These are phyloP conservation scores for Thaleichthys pacificus DNA, from an alignment of 2,797 vertebrate genomes.

Conservation along the genomic window DNA sequence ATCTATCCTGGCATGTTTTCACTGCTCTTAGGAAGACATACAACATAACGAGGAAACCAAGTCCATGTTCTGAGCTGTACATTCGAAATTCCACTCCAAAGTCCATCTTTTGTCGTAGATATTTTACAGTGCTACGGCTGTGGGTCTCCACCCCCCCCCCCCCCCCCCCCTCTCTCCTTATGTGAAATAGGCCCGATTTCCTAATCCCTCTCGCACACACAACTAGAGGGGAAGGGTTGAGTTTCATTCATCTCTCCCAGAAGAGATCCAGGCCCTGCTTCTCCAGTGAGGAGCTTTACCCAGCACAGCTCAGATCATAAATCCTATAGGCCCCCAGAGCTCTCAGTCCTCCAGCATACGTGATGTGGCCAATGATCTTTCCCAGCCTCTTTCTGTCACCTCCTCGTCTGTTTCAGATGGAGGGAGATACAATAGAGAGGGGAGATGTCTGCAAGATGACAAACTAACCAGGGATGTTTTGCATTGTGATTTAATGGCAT, in stretches of 20 bases:
- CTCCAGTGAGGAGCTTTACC: slow-evolving; percentile 30
- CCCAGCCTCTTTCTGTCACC: slow-evolving; percentile 20
- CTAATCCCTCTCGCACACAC: slow-evolving; percentile 22
- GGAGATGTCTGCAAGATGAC: background rate
- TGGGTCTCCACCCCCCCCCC: background rate
- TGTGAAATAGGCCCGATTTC: background rate
- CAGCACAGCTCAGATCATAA: slow-evolving; percentile 40
- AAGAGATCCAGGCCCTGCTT: background rate
- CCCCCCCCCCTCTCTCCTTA: background rate
- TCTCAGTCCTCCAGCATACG: slow-evolving; percentile 20
- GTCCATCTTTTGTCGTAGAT: background rate
- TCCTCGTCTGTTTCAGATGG: slow-evolving; percentile 24
- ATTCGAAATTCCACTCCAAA: slow-evolving; percentile 21
- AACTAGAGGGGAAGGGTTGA: slow-evolving; percentile 18
- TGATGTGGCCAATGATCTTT: slow-evolving; percentile 38
- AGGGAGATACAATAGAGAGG: slow-evolving; percentile 1
- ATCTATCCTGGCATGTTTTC: slow-evolving; percentile 28
- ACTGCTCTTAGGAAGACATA: slow-evolving; percentile 29
- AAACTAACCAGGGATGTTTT: background rate
- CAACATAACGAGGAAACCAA: slow-evolving; percentile 37
- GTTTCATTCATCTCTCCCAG: slow-evolving; percentile 17
- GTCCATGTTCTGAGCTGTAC: slow-evolving; percentile 30
- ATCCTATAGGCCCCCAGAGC: slow-evolving; percentile 37
- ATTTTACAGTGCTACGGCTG: slow-evolving; percentile 2
- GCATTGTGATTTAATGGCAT: slow-evolving; percentile 2